Base-by-base conservation (phyloP, 2,113 vertebrate genomes). In the Alexandromys fortis region DNA sequence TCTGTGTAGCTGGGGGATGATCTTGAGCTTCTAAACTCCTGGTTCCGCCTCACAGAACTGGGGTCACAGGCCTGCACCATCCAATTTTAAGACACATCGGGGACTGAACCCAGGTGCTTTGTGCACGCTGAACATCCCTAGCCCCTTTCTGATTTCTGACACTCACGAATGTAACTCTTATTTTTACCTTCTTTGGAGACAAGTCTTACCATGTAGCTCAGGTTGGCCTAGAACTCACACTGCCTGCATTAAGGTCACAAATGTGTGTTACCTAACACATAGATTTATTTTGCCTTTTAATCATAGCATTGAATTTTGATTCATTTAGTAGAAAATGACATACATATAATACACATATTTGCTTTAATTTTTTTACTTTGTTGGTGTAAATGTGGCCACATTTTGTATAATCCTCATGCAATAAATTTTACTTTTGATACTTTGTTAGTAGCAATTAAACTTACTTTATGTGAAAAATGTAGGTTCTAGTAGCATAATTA, bases 401-500 rank as follows among this genome's bases (percentile, higher is more conserved):
- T 81, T 79, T 92, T 82, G 17, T 95, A 5, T 94, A 55, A 35
- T 92, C 92, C 88, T 35, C 55, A 70, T 76, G 58, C 5, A 89
- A 47, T 77, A 85, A 85, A 85, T 90, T 93, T 91, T 90, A 89
- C 76, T 82, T 95, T 79, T 91, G 88, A 86, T 82, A 9, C 55
- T 83, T 93, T 85, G 65, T 91, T 90, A 72, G 0, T 16, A 92
- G 8, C 76, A 89, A 68, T 88, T 55, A 55, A 93, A 92, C 28
- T 92, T 16, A 95, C 5, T 35, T 89, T 92, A 91, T 47, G 9
- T 95, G 61, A 92, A 92, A 95, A 92, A 90, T 92, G 75, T 96
- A 92, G 79, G 79, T 91, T 97, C 81, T 73, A 89, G 81, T 76
- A 93, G 87, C 38, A 65, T 86, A 91, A 95, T 55, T 92, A 86